These are phyloP conservation scores for Patella pellucida DNA, from an alignment of 2,888 invertebrate species.

Conservation along the genomic window DNA sequence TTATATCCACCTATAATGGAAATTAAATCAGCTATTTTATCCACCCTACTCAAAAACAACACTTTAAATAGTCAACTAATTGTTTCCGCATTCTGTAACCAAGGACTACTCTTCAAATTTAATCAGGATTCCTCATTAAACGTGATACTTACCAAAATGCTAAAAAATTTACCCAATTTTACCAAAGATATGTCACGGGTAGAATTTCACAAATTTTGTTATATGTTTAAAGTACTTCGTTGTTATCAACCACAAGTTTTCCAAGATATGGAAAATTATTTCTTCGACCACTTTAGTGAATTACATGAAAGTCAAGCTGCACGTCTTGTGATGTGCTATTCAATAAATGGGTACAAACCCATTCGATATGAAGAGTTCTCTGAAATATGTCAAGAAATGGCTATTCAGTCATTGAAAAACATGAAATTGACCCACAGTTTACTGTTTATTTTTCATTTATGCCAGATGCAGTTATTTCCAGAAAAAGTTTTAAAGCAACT, in stretches of 20 bases:
- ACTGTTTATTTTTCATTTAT: slow-evolving; percentile 28
- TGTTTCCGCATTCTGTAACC: too few species aligned
- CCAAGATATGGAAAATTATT: background rate
- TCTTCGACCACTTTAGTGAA: too few species aligned
- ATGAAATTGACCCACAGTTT: slow-evolving; percentile 18
- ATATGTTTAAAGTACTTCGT: background rate
- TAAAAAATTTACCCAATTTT: too few species aligned
- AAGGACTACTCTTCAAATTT: too few species aligned
- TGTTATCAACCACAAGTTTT: slow-evolving; percentile 12
- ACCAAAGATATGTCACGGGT: too few species aligned
- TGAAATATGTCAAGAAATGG: slow-evolving; percentile 21
- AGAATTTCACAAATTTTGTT: too few species aligned
- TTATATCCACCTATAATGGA: slow-evolving; percentile 34
- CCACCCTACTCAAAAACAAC: too few species aligned
- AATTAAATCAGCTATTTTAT: background rate
- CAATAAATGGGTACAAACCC: slow-evolving; percentile 34
- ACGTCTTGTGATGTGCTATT: too few species aligned
- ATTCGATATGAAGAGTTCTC: slow-evolving; percentile 30
- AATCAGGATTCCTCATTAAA: too few species aligned
- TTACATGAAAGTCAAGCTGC: too few species aligned
- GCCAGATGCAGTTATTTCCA: slow-evolving; percentile 39
- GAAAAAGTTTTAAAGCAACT: slow-evolving; percentile 34
- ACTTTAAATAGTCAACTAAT: too few species aligned
- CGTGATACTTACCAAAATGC: too few species aligned
- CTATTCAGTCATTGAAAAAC: slow-evolving; percentile 13